Evolutionary conservation across 2,888 invertebrate species (phyloP).

Genomic region (Euzophera pinguis): DNA sequence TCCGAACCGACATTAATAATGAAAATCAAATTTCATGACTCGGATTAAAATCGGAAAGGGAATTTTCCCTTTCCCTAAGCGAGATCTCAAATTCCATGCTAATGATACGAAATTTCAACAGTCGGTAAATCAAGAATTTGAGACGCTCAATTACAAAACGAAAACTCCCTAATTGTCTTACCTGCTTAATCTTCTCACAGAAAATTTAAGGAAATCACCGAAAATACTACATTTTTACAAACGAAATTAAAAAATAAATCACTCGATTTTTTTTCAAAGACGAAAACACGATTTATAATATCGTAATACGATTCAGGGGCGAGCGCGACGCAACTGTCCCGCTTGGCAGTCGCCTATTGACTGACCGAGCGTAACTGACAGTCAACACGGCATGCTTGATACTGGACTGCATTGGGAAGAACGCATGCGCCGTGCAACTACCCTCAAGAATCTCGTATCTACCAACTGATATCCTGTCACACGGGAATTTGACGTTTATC

Average conservation of each 20-base stretch:
- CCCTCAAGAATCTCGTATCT: slow-evolving; percentile 35
- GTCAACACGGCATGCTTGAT: slow-evolving; percentile 45
- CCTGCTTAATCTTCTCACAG: not conserved
- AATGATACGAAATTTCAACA: slow-evolving; percentile 7
- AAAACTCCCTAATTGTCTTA: slow-evolving; percentile 2
- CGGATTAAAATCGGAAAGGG: slow-evolving; percentile 9
- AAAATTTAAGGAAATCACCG: not conserved
- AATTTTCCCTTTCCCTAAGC: slow-evolving; percentile 3
- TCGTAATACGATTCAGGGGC: slow-evolving; percentile 15
- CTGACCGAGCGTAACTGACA: slow-evolving; percentile 49
- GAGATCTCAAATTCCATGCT: not conserved
- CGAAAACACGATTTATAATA: not conserved
- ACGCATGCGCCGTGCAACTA: slow-evolving; percentile 68
- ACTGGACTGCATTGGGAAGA: slow-evolving; percentile 59
- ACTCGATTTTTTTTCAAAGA: not conserved
- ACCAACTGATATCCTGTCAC: slow-evolving; percentile 19
- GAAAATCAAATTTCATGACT: slow-evolving; percentile 12
- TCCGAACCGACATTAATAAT: slow-evolving; percentile 3
- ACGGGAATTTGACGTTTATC: slow-evolving; percentile 34
- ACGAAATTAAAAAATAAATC: not conserved
- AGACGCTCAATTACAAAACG: slow-evolving; percentile 6
- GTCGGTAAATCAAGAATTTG: not conserved
- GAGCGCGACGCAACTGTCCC: slow-evolving; percentile 40
- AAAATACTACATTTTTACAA: not conserved
- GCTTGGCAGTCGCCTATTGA: slow-evolving; percentile 51